Conservation (phyloP, 2,888 invertebrate genomes). For the Calliphora vomitoria region DNA sequence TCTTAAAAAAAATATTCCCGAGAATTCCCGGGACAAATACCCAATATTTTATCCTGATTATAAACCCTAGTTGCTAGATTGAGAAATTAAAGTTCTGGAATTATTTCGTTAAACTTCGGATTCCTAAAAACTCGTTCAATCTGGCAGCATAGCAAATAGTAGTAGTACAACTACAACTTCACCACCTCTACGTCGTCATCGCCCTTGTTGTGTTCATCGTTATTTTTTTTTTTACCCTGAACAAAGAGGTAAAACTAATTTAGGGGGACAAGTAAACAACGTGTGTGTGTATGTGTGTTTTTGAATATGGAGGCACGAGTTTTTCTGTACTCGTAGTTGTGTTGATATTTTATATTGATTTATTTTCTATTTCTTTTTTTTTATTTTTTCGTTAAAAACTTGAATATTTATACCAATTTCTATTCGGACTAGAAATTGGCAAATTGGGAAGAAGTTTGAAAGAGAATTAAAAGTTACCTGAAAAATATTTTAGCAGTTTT, state of each 20-base stretch:
- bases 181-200: not conserved
- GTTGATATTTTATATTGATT: slow-evolving; percentile 30
- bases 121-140: not conserved
- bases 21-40: too few relatives aligned
- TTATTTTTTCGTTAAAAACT: too few relatives aligned
- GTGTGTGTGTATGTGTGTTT: slow-evolving; percentile 12
- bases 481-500: slow-evolving; percentile 76
- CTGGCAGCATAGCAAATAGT: not conserved
- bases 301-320: slow-evolving; percentile 59
- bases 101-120: too few relatives aligned
- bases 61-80: too few relatives aligned
- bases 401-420: not conserved
- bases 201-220: not conserved
- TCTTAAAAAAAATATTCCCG: too few relatives aligned
- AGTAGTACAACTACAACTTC: slow-evolving; percentile 2
- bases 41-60: too few relatives aligned
- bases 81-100: too few relatives aligned
- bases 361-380: slow-evolving; percentile 18
- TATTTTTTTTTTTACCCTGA: not conserved
- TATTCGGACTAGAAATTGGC: not conserved
- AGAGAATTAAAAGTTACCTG: slow-evolving; percentile 72
- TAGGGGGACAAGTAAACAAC: not conserved
- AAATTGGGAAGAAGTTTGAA: slow-evolving; percentile 11
- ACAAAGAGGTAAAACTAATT: not conserved
- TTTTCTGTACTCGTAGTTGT: slow-evolving; percentile 51